Evolutionary conservation across 1,140 invertebrate species (phyloP).

Genomic region (Pentalonia nigronervosa): DNA sequence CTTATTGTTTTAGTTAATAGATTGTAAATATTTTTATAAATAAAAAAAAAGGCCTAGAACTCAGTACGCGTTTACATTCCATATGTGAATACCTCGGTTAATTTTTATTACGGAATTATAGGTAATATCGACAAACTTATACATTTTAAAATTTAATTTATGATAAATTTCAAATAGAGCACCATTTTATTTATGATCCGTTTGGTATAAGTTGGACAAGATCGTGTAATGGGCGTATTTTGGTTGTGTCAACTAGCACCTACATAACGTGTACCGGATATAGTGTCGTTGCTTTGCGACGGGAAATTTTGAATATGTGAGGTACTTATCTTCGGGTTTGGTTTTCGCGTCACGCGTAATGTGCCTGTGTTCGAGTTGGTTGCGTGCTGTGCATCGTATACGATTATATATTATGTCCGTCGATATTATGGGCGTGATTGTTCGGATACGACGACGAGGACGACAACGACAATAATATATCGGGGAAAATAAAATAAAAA

Average conservation of each 20-base stretch:
- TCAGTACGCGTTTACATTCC: background rate
- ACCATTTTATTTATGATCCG: background rate
- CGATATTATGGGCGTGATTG: conserved; percentile 24
- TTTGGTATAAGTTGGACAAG: background rate
- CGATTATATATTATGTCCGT: background rate
- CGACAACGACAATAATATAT: background rate
- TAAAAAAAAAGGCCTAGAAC: background rate
- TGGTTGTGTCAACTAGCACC: background rate
- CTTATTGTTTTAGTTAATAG: too few species aligned
- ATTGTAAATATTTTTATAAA: too few species aligned
- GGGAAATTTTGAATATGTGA: background rate
- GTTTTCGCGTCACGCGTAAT: conserved; percentile 3
- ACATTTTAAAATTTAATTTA: background rate
- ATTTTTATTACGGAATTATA: background rate
- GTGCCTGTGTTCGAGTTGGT: background rate
- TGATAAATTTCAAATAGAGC: background rate
- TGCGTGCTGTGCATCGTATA: background rate
- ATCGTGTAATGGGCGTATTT: background rate
- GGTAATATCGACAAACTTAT: background rate
- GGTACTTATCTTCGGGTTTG: background rate
- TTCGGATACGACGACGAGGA: background rate
- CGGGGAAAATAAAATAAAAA: background rate
- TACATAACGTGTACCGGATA: background rate
- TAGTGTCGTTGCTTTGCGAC: background rate
- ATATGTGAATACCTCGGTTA: background rate